Evolutionary conservation across 2,797 vertebrate species (phyloP).

Genomic region (Loriculus beryllinus): DNA sequence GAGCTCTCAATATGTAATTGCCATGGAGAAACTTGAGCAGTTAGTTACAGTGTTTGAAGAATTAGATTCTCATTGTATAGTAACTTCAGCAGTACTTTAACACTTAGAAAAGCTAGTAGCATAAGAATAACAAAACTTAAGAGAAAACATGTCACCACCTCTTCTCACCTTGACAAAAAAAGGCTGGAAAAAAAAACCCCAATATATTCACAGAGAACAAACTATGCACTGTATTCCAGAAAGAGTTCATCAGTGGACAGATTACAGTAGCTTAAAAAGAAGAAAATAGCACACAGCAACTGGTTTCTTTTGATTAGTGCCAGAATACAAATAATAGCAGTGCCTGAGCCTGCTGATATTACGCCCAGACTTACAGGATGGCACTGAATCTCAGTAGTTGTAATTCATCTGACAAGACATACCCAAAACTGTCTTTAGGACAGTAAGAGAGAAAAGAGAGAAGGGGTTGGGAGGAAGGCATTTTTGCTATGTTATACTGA

Average conservation of each 20-base stretch:
- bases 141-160: not conserved
- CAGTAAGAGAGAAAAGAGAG: not conserved
- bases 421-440: not conserved
- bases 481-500: not conserved
- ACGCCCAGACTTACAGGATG: not conserved
- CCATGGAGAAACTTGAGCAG: not conserved
- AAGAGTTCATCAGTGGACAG: not conserved
- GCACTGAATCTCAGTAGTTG: not conserved
- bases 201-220: not conserved
- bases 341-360: not conserved
- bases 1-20: not conserved
- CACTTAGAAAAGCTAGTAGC: not conserved
- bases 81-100: not conserved
- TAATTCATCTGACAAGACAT: not conserved
- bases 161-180: not conserved
- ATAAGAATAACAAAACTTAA: not conserved
- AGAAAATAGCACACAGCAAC: not conserved
- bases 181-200: not conserved
- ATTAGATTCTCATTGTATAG: not conserved
- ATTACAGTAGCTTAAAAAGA: not conserved
- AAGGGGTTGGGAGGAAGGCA: not conserved
- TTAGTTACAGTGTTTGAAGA: not conserved
- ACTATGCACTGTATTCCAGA: not conserved
- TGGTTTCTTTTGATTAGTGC: not conserved
- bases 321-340: conserved; percentile 26